Base-by-base conservation (phyloP, 2,888 invertebrate species). In the Sicus ferrugineus region DNA sequence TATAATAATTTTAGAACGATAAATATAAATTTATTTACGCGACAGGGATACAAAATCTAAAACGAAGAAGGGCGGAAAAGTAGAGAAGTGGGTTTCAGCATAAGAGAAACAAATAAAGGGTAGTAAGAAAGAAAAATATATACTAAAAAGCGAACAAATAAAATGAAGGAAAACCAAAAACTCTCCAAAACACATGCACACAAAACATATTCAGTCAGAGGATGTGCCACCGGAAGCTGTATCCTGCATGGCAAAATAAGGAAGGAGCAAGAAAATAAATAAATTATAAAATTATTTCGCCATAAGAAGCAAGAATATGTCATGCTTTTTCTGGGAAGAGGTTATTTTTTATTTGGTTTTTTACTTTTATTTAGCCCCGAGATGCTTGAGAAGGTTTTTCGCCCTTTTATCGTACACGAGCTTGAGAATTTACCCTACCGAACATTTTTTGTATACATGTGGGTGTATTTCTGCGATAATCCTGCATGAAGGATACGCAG, bases 271-370 rank as follows among this genome's bases (percentile, higher is more conserved):
- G 71, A 68, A 78, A 81, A 78, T 80, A 82, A 82, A 82, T 82
- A 82, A 80, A 82, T 83, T 82, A 81, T 82, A 82, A 83, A 82
- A 82, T 82, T 82, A 82, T 82, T 83, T 83, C 79, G 76, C 80
- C 80, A 81, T 82, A 83, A 23, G 2, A 54, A 54, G n/a, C 31
- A 28, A 82, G 82, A 81, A 81, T 80, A 81, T 82, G 83, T 82
- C 83, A 79, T 77, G 76, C 73, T 74, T 67, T 70, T 28, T 3
- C 9, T 7, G n/a, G n/a, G n/a, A 1, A 62, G 65, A 65, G 56
- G 67, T 70, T 67, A 31, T 31, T 73, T 73, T 48, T 56, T 31
- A 50, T 23, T 54, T 58, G 14, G 34, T 7, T n/a, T 46, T 48
- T 23, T 11, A 11, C 6, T 5, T 46, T 7, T 19, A 16, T 62